These are phyloP conservation scores for Oryzias sinensis DNA, from an alignment of 2,797 vertebrate species.

Conservation along the genomic window DNA sequence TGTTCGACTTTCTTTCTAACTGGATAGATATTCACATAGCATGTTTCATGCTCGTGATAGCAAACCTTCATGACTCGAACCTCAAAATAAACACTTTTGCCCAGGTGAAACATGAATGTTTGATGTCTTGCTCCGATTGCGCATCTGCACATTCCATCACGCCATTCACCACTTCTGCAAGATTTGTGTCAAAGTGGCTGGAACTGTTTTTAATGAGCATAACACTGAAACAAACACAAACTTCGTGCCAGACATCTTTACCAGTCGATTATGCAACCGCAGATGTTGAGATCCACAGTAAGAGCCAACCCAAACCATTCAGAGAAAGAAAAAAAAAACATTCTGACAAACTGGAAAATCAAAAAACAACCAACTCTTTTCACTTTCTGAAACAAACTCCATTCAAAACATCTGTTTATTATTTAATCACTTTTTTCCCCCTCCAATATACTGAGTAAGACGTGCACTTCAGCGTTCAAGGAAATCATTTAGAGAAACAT, in stretches of 20 bases:
- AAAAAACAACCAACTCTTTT: slow-evolving; percentile 37
- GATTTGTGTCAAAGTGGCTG: slow-evolving; percentile 9
- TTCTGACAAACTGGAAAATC: slow-evolving; percentile 22
- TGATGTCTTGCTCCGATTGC: not conserved
- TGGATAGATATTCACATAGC: too few relatives aligned
- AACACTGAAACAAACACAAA: slow-evolving; percentile 30
- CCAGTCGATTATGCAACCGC: slow-evolving; percentile 29
- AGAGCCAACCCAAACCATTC: slow-evolving; percentile 53
- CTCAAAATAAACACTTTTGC: too few relatives aligned
- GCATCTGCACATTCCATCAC: not conserved
- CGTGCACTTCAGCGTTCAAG: slow-evolving; percentile 13
- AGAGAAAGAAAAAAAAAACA: slow-evolving; percentile 24
- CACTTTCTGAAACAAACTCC: slow-evolving; percentile 31
- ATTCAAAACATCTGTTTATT: slow-evolving; percentile 38
- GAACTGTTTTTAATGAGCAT: slow-evolving; percentile 27
- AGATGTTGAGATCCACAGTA: slow-evolving; percentile 34
- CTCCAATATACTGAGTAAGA: slow-evolving; percentile 14
- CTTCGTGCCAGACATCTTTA: slow-evolving; percentile 23
- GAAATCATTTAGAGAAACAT: slow-evolving; percentile 6
- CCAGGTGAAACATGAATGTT: not conserved
- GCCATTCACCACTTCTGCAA: slow-evolving; percentile 1
- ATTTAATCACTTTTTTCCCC: not conserved
- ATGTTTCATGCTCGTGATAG: too few relatives aligned
- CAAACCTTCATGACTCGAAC: too few relatives aligned
- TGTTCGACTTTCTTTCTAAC: too few relatives aligned